Evolutionary conservation across 1,140 invertebrate genomes (phyloP).

Genomic region (Drosophila burlai): DNA sequence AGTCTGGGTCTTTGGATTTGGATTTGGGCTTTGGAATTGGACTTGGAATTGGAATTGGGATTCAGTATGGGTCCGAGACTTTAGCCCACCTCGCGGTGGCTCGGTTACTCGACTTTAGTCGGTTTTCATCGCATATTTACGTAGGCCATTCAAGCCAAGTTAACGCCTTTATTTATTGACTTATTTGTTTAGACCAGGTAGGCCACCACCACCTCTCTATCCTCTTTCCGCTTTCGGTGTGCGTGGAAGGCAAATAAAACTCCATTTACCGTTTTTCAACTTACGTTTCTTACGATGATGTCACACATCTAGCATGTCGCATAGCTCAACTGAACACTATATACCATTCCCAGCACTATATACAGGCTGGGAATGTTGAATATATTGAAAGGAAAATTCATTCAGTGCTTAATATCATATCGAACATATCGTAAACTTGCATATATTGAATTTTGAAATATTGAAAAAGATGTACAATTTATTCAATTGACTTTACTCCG

Average conservation of each 20-base stretch:
- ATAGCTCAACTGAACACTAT: constrained; percentile 1
- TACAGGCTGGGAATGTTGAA: background rate
- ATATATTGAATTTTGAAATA: background rate
- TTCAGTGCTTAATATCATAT: background rate
- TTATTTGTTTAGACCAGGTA: constrained; percentile 71
- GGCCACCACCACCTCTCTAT: constrained; percentile 12
- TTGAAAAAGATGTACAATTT: no score
- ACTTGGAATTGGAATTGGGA: constrained; percentile 6
- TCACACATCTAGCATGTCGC: constrained; percentile 40
- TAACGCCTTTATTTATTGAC: constrained; percentile 82
- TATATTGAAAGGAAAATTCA: background rate
- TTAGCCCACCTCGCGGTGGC: constrained; percentile 28
- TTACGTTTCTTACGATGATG: constrained; percentile 62
- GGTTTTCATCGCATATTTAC: constrained; percentile 77
- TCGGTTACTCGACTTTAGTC: constrained; percentile 34
- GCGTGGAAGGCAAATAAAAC: constrained; percentile 69
- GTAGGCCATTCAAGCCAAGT: constrained; percentile 78
- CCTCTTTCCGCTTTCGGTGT: constrained; percentile 9
- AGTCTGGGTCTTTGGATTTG: constrained; percentile 31
- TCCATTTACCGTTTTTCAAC: constrained; percentile 72
- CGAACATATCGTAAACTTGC: background rate
- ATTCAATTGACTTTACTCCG: no score
- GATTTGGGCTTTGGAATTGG: constrained; percentile 10
- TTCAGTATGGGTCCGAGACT: constrained; percentile 23
- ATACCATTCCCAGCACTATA: background rate